phyloP scores from a whole-genome alignment of 2,113 vertebrate genomes.

The Silurus glanis region DNA sequence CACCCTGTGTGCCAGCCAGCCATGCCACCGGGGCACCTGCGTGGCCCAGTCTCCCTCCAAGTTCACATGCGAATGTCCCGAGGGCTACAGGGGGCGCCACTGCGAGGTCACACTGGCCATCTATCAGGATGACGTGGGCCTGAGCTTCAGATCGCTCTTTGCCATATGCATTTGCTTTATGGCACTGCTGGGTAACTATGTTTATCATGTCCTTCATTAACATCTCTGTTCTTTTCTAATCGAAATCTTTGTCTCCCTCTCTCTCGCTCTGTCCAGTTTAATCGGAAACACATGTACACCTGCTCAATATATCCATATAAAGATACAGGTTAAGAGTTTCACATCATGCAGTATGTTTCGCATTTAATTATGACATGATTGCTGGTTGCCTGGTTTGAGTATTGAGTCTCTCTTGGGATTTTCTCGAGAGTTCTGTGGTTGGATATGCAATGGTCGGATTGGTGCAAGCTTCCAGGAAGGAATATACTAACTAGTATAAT shows the following conservation, averaged over 20 bases:
- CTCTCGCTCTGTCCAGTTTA: not conserved
- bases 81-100: slow-evolving; percentile 78
- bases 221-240: slow-evolving; percentile 22
- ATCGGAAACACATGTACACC: no score
- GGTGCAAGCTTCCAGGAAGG: no score
- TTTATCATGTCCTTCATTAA: slow-evolving; percentile 75
- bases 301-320: no score
- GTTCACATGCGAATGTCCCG: slow-evolving; percentile 80
- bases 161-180: slow-evolving; percentile 87
- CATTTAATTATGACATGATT: no score
- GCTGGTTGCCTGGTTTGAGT: no score
- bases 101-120: slow-evolving; percentile 80
- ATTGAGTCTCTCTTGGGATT: no score
- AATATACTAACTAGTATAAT: no score
- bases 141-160: slow-evolving; percentile 86
- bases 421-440: not conserved
- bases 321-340: no score
- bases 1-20: slow-evolving; percentile 77
- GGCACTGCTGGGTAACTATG: slow-evolving; percentile 80
- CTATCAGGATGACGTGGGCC: slow-evolving; percentile 79
- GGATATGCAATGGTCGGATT: not conserved
- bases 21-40: slow-evolving; percentile 83
- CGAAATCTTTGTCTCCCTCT: not conserved
- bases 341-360: no score
- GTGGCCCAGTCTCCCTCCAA: slow-evolving; percentile 75